These are phyloP conservation scores for Eulemur rufifrons DNA, from an alignment of 2,113 vertebrate genomes.

Conservation along the genomic window DNA sequence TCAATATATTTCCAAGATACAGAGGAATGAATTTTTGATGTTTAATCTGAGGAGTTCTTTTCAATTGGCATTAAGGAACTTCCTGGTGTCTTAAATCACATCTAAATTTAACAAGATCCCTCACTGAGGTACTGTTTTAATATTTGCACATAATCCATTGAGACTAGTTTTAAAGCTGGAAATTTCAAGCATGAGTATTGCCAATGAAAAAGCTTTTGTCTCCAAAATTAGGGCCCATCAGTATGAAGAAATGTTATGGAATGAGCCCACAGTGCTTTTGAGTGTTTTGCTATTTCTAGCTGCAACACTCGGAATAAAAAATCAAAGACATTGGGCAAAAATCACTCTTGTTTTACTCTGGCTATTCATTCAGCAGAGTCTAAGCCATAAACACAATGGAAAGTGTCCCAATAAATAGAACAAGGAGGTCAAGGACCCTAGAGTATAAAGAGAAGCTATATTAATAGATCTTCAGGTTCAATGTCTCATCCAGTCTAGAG, in stretches of 20 bases:
- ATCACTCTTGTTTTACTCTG: background rate
- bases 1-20: background rate
- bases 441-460: background rate
- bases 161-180: background rate
- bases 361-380: background rate
- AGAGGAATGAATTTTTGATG: background rate
- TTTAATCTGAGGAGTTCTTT: background rate
- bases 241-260: background rate
- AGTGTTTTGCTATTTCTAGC: background rate
- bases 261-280: background rate
- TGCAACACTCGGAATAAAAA: background rate
- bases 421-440: background rate
- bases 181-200: background rate
- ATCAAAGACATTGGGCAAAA: background rate
- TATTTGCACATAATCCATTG: background rate
- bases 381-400: background rate
- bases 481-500: background rate
- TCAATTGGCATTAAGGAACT: background rate
- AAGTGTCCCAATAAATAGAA: slow-evolving; percentile 8
- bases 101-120: background rate
- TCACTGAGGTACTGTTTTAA: background rate
- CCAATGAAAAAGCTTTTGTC: background rate
- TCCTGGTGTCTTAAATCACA: background rate
- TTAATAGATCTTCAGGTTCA: background rate
- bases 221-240: background rate